Base-by-base conservation (phyloP, 2,113 vertebrate genomes). In the Crocuta crocuta region DNA sequence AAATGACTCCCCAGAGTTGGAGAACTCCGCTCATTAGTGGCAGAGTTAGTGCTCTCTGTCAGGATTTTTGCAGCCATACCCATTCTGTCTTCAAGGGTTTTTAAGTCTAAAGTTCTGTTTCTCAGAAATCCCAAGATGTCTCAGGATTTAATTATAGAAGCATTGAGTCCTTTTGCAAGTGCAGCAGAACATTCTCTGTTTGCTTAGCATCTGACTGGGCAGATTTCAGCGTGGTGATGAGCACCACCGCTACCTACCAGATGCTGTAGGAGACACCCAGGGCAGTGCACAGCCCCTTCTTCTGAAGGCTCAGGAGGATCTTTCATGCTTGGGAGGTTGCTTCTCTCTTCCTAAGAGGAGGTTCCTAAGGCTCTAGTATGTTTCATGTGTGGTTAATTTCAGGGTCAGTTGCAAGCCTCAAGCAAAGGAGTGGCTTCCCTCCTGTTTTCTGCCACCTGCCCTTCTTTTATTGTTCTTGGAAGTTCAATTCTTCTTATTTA, bases 251-350 rank as follows among this genome's bases (percentile, higher is more conserved):
- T 33, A 2, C 23, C 78, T 45, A 2, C 13, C 17, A 7, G 23
- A 33, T 9, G 4, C 39, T 2, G 0, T 5, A 31, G 82, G 24
- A 65, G 13, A 48, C 15, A 26, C 5, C 1, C 1, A 35, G 12
- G 1, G 28, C 7, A 35, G 26, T 3, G 1, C 10, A 0, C 6
- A 12, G 1, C 24, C 15, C 19, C 16, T 78, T 45, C 65, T 80
- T 39, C 58, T 65, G 6, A 26, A 71, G 63, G 58, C 73, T 65
- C 17, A 0, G 28, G 12, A 50, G 66, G 43, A 4, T 15, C 15
- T 3, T 23, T 45, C n/a, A 5, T 61, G 11, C 31, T 23, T 10
- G 16, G 9, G 11, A 17, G 16, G 15, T 45, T 50, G 5, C 66
- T 50, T n/a, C 11, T 0, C 4, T 66, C 70, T 78, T 58, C 33